These are phyloP conservation scores for Drosophila stalkeri DNA, from an alignment of 2,888 invertebrate genomes.

Conservation along the genomic window DNA sequence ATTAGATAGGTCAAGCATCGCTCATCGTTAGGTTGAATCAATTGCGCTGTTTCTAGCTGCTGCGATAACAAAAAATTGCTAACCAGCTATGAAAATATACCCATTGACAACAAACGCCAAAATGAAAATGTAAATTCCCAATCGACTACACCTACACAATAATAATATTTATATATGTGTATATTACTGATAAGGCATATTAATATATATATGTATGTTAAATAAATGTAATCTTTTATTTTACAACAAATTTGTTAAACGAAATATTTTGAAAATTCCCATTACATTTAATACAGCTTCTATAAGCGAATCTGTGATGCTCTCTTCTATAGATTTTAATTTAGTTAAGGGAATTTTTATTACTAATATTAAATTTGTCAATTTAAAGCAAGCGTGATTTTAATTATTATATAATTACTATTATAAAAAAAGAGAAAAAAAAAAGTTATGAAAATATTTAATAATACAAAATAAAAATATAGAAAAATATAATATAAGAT, in stretches of 20 bases:
- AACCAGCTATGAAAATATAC: not conserved
- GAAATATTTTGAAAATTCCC: not conserved
- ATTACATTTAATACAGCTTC: not conserved
- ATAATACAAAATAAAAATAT: too few relatives aligned
- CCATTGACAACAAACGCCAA: conserved; percentile 7
- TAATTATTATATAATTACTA: too few relatives aligned
- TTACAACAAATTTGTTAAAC: not conserved
- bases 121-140: not conserved
- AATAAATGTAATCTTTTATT: not conserved
- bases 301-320: not conserved
- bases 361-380: too few relatives aligned
- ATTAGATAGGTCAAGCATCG: conserved; percentile 18
- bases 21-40: not conserved
- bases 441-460: too few relatives aligned
- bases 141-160: conserved; percentile 21
- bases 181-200: not conserved
- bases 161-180: not conserved
- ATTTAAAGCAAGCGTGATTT: too few relatives aligned
- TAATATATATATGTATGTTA: not conserved
- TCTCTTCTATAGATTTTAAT: not conserved
- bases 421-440: too few relatives aligned
- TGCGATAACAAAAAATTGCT: conserved; percentile 20
- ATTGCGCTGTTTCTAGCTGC: conserved; percentile 17
- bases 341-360: not conserved
- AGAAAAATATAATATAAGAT: too few relatives aligned